Percentiles rank a stretch among this genome's conserved stretches.
Conservation (phyloP, 2,797 vertebrate genomes). For the Alosa sapidissima region DNA sequence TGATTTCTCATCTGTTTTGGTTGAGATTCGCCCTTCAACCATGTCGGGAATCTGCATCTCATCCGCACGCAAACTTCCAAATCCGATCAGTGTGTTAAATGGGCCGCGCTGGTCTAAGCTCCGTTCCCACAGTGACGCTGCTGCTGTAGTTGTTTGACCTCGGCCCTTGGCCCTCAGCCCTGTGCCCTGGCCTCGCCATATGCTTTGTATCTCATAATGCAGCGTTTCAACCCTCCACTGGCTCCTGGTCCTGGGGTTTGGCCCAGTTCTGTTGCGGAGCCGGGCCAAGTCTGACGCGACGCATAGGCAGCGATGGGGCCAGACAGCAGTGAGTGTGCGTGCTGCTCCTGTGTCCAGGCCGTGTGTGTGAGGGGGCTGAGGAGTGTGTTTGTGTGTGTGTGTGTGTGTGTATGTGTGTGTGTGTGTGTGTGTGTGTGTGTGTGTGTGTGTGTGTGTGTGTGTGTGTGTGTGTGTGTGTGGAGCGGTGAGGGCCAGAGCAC, state of each 20-base stretch:
- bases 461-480: background rate
- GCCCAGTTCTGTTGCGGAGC: background rate
- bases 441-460: too few species aligned
- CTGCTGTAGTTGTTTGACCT: background rate
- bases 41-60: background rate
- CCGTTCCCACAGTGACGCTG: background rate
- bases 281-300: background rate
- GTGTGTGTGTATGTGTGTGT: too few species aligned
- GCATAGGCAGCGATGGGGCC: background rate
- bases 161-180: background rate
- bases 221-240: too few species aligned
- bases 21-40: background rate
- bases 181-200: background rate
- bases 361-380: too few species aligned
- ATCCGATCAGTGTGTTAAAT: constrained; percentile 1
- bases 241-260: background rate
- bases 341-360: background rate
- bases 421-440: background rate
- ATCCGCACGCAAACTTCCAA: background rate
- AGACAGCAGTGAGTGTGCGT: background rate
- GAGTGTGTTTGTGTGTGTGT: background rate
- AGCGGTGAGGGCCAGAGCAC: constrained; percentile 28
- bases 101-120: background rate
- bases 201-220: background rate
- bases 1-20: background rate